phyloP scores from a whole-genome alignment of 2,797 vertebrate genomes.

The Poecilia gillii region DNA sequence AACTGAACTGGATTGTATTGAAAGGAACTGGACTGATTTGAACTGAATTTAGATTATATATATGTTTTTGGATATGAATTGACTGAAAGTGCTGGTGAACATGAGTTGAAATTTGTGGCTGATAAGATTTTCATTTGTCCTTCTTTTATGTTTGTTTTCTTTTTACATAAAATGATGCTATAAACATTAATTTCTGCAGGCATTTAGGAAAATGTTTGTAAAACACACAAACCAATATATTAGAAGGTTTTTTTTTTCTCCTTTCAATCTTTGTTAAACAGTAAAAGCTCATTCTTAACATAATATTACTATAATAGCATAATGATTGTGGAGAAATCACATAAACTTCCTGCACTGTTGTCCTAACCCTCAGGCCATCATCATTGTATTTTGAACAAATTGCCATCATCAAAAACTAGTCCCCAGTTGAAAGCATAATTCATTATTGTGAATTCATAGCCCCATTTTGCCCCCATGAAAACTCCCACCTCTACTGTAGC shows the following conservation, averaged over 20 bases:
- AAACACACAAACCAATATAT: neutral
- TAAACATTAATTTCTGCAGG: neutral
- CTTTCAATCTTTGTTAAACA: slow-evolving; percentile 5
- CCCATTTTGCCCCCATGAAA: neutral
- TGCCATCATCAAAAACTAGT: slow-evolving; percentile 33
- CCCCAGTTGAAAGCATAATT: slow-evolving; percentile 10
- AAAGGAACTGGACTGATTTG: neutral
- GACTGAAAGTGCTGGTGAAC: neutral
- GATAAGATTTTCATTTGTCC: neutral
- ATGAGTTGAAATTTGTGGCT: neutral
- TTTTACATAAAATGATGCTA: neutral
- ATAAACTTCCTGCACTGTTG: slow-evolving; percentile 7
- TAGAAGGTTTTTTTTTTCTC: neutral
- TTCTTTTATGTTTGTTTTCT: neutral
- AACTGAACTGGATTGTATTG: neutral
- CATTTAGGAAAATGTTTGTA: neutral
- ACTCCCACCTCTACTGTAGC: slow-evolving; percentile 17
- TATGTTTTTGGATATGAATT: neutral
- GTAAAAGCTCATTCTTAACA: slow-evolving; percentile 18
- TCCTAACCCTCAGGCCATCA: slow-evolving; percentile 6
- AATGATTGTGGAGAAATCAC: neutral
- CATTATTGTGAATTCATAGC: slow-evolving; percentile 19
- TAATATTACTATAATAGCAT: neutral
- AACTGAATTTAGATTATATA: neutral
- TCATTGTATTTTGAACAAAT: slow-evolving; percentile 32